Evolutionary conservation across 2,113 vertebrate species (phyloP).

Genomic region (Datnioides undecimradiatus): DNA sequence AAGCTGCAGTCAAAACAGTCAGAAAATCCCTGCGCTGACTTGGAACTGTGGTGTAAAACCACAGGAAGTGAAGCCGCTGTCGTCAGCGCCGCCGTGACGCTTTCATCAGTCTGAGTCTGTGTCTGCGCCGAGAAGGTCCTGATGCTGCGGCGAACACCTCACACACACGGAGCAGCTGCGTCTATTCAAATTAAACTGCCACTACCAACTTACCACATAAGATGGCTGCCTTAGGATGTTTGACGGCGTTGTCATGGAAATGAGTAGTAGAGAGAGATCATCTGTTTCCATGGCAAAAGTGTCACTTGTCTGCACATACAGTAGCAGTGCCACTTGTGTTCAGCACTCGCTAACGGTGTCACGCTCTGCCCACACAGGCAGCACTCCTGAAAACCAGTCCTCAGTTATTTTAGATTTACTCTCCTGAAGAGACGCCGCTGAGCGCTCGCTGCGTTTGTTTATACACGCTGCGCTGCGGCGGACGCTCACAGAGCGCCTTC

Average conservation of each 20-base stretch:
- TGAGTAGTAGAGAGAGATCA: constrained; percentile 60
- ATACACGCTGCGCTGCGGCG: not conserved
- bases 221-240: constrained; percentile 67
- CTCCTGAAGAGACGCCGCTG: not conserved
- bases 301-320: constrained; percentile 71
- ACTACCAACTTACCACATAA: constrained; percentile 40
- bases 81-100: too few relatives aligned
- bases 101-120: too few relatives aligned
- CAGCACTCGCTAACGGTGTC: constrained; percentile 68
- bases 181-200: constrained; percentile 39
- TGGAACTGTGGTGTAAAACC: not conserved
- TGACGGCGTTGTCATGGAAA: constrained; percentile 73
- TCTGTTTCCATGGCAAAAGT: constrained; percentile 79
- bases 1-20: constrained; percentile 16
- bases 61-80: not conserved
- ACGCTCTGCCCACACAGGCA: constrained; percentile 61
- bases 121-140: too few relatives aligned
- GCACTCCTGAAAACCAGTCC: constrained; percentile 15
- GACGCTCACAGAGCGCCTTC: constrained; percentile 18
- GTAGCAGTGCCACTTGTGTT: constrained; percentile 60
- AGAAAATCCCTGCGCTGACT: not conserved
- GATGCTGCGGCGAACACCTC: not conserved
- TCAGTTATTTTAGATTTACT: constrained; percentile 22
- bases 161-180: constrained; percentile 27
- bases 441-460: not conserved